These are phyloP conservation scores for Gymnopithys bicolor DNA, from an alignment of 2,797 vertebrate genomes.

Conservation along the genomic window DNA sequence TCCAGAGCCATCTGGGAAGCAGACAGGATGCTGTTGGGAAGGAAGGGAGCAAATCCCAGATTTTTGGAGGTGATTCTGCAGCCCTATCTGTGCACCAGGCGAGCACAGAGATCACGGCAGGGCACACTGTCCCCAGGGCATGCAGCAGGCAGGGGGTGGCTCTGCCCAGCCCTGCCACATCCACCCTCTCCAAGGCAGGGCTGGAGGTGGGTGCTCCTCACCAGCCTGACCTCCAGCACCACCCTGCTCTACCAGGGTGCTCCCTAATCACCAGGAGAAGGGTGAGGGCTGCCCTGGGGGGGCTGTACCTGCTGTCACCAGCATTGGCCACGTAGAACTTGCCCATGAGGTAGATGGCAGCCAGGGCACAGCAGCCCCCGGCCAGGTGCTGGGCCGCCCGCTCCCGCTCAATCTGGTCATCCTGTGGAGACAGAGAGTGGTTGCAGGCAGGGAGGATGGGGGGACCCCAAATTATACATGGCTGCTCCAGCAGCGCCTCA, in stretches of 20 bases:
- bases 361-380: constrained; percentile 95
- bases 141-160: neutral
- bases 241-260: neutral
- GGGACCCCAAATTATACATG: neutral
- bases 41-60: neutral
- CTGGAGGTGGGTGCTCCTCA: neutral
- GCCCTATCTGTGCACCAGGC: rapidly evolving
- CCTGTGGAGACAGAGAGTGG: constrained; percentile 76
- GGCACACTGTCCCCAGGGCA: rapidly evolving
- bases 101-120: rapidly evolving
- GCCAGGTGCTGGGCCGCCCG: constrained; percentile 83
- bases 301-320: constrained; percentile 93
- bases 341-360: constrained; percentile 89
- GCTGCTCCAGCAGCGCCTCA: neutral
- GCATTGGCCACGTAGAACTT: constrained; percentile 97
- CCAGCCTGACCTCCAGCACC: neutral
- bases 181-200: neutral
- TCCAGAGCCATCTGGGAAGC: neutral
- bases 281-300: neutral
- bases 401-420: constrained; percentile 91
- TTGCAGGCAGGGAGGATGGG: neutral
- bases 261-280: rapidly evolving
- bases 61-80: neutral
- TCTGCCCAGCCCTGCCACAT: neutral
- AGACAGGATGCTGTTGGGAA: neutral